A percentile compares a stretch with the other conserved stretches of the same genome.
Evolutionary conservation across 1,140 invertebrate genomes (phyloP).

Genomic region (Delia radicum): DNA sequence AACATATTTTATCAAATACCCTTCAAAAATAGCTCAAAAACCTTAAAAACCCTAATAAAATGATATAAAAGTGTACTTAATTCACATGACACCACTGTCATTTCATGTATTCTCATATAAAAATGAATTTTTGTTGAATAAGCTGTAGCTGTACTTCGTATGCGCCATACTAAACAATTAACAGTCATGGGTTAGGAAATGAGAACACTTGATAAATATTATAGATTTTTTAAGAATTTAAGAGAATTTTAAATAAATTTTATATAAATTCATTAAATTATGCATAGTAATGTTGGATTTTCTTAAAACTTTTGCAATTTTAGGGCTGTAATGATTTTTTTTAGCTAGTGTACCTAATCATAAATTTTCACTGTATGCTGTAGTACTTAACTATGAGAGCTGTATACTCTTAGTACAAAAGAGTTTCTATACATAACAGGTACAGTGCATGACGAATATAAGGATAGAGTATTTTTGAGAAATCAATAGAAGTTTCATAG

Average conservation of each 20-base stretch:
- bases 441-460: background rate
- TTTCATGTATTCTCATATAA: background rate
- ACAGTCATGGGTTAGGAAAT: background rate
- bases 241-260: background rate
- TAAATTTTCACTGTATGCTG: background rate
- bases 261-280: background rate
- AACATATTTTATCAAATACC: no score
- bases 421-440: conserved; percentile 10
- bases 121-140: conserved; percentile 9
- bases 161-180: conserved; percentile 10
- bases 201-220: background rate
- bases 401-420: background rate
- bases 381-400: conserved; percentile 15
- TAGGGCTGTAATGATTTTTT: conserved; percentile 8
- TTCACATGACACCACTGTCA: background rate
- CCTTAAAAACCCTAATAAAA: no score
- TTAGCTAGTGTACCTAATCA: background rate
- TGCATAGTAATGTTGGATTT: background rate
- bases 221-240: no score
- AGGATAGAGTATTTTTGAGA: background rate
- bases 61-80: background rate
- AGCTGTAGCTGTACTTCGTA: background rate
- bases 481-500: background rate
- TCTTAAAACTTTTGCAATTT: background rate
- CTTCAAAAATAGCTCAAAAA: background rate